Evolutionary conservation across 2,888 invertebrate genomes (phyloP), one percentile per base, ranked within the genome.

Genomic region (Suillia variegata): DNA sequence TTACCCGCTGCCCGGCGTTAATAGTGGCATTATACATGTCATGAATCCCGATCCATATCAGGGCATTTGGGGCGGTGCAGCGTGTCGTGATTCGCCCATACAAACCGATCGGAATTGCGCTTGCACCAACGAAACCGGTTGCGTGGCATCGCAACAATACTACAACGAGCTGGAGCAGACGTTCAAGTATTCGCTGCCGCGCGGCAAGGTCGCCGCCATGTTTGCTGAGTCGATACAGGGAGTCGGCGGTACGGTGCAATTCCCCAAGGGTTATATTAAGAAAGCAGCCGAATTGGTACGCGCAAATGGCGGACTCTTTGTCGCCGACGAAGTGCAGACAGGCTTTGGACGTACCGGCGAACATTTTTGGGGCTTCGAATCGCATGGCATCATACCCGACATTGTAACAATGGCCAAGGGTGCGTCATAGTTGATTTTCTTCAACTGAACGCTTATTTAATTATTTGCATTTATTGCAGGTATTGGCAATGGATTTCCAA

Each of bases 191-290:
- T 91, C 92, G 8, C 80, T 94, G 65, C 92, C 96, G 0, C 87
- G 88, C 60, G 89, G 89, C 20, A 86, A 86, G 56, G 86, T 95
- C 4, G 98, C 96, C 0, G 98, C 89, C 4, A 89, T 98, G 80
- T 92, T 98, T 78, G 94, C 93, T 0, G 98, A 99, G 81, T 92
- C 95, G 1, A 98, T 99, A 67, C 98, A 97, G 84, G 98, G 98
- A 15, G 93, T 96, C 6, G 97, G 97, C 13, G 98, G 98, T 0
- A 85, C 90, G 0, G 91, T 98, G 0, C 98, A 98, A 80, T 98
- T 88, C 77, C 95, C 98, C 0, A 93, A 89, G 76, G 89, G 90
- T 2, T 98, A 92, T 78, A 77, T 98, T 13, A 91, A 89, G 75
- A 88, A 88, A 71, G 94, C 94, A 0, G 90, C 89, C 65, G 88